These are phyloP conservation scores for Cataglyphis cursor DNA, from an alignment of 2,888 invertebrate genomes.

Conservation along the genomic window DNA sequence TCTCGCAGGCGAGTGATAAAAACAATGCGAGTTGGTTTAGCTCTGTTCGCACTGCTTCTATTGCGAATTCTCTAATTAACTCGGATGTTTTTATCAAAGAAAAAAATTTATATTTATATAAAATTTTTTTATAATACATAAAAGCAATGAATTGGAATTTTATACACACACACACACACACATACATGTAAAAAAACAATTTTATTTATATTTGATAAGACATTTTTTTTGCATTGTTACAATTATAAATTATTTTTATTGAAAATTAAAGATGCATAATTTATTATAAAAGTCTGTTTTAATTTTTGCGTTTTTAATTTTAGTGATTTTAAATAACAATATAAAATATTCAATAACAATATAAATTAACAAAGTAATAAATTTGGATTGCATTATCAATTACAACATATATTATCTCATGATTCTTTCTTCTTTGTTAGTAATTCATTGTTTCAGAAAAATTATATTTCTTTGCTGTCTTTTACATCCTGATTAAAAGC, in stretches of 20 bases:
- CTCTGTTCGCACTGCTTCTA: not conserved
- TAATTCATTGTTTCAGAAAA: not conserved
- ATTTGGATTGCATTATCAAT: not conserved
- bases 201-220: not conserved
- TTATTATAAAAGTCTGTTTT: not conserved
- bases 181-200: not conserved
- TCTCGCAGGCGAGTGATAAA: not conserved
- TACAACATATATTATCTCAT: not conserved
- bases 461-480: not conserved
- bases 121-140: not conserved
- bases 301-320: not conserved
- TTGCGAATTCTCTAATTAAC: not conserved
- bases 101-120: not conserved
- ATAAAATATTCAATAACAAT: not conserved
- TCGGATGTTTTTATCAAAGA: not conserved
- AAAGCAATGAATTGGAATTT: not conserved
- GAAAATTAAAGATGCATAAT: not conserved
- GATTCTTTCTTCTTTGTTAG: not conserved
- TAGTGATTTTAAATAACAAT: not conserved
- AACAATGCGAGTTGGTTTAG: not conserved
- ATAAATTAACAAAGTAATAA: not conserved
- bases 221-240: not conserved
- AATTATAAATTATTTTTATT: not conserved
- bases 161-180: not conserved
- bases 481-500: not conserved